phyloP scores from a whole-genome alignment of 2,113 vertebrate species.

The Elephantulus edwardii region DNA sequence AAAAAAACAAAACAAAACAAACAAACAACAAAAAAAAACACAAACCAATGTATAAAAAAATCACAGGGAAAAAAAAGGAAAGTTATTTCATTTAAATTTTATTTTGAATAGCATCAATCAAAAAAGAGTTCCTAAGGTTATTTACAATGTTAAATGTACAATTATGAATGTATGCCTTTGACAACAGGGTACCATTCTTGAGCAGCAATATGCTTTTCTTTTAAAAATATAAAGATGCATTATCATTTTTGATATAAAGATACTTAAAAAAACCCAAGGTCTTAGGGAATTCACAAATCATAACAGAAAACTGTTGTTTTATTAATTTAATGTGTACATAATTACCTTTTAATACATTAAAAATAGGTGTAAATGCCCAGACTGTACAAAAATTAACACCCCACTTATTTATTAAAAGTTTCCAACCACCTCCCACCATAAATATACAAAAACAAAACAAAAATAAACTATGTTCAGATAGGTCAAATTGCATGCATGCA shows the following conservation, averaged over 20 bases:
- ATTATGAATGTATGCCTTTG: conserved; percentile 83
- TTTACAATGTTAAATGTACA: conserved; percentile 86
- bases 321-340: conserved; percentile 80
- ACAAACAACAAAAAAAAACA: too few species aligned
- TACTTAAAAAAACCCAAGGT: conserved; percentile 78
- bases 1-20: too few species aligned
- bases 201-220: conserved; percentile 85
- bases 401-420: conserved; percentile 78
- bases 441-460: conserved; percentile 78
- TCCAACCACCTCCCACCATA: conserved; percentile 80
- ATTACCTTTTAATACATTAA: conserved; percentile 84
- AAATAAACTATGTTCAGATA: conserved; percentile 72
- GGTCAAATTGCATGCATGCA: conserved; percentile 78
- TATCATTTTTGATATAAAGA: conserved; percentile 83
- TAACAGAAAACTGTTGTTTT: conserved; percentile 73
- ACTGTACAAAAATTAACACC: conserved; percentile 83
- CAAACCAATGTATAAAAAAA: not conserved
- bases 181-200: conserved; percentile 88
- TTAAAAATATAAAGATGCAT: conserved; percentile 84
- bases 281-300: conserved; percentile 78
- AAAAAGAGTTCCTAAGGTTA: conserved; percentile 84
- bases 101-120: conserved; percentile 85
- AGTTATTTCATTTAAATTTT: conserved; percentile 79
- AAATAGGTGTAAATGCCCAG: conserved; percentile 84
- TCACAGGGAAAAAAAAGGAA: conserved; percentile 52